Evolutionary conservation across 2,113 vertebrate genomes (phyloP).

Genomic region (Phalacrocorax pelagicus): DNA sequence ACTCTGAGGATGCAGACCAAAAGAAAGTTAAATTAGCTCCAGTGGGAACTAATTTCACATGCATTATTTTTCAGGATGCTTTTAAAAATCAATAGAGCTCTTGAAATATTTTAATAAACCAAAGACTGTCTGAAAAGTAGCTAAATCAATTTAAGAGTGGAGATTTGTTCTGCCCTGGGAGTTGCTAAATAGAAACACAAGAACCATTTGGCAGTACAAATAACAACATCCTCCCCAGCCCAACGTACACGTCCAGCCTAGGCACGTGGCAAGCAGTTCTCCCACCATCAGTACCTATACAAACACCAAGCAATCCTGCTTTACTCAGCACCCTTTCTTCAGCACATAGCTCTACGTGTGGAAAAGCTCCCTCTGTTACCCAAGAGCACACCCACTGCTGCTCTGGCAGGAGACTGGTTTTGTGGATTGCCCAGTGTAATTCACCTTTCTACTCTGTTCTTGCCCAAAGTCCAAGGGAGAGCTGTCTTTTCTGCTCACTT

Average conservation of each 20-base stretch:
- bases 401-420: not conserved
- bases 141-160: not conserved
- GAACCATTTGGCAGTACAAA: not conserved
- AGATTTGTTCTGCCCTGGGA: not conserved
- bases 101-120: not conserved
- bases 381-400: not conserved
- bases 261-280: not conserved
- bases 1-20: not conserved
- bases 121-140: not conserved
- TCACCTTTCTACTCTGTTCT: not conserved
- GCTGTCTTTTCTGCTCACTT: not conserved
- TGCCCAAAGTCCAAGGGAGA: not conserved
- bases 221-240: not conserved
- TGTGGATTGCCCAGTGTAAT: not conserved
- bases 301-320: not conserved
- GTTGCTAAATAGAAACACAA: not conserved
- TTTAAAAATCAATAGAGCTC: not conserved
- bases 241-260: not conserved
- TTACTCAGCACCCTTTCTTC: not conserved
- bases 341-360: accelerated
- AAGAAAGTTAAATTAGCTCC: not conserved
- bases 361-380: not conserved
- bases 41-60: not conserved
- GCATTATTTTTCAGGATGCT: not conserved
- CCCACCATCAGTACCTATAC: not conserved